These are phyloP conservation scores for Lepeophtheirus salmonis DNA, from an alignment of 1,140 invertebrate species.

Conservation along the genomic window DNA sequence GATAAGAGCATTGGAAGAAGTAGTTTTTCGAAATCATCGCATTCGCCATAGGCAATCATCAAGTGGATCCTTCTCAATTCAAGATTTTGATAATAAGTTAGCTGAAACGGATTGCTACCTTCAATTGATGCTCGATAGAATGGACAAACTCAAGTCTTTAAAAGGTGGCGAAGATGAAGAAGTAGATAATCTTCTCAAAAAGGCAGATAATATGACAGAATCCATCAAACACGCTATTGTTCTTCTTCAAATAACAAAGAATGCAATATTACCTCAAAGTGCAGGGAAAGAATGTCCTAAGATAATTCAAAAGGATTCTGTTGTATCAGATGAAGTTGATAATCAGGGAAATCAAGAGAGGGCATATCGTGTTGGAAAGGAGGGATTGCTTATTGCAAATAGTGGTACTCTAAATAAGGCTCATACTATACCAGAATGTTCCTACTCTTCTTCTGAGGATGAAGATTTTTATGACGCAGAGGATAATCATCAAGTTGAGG, in stretches of 20 bases:
- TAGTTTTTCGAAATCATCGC: conserved; percentile 58
- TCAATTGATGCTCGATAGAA: conserved; percentile 85
- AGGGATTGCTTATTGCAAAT: too few relatives aligned
- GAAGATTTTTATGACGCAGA: conserved; percentile 90
- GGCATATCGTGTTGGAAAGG: background rate
- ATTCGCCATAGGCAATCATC: conserved; percentile 6
- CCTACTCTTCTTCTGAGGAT: conserved; percentile 88
- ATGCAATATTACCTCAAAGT: conserved; percentile 19
- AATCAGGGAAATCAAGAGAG: background rate
- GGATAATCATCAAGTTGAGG: conserved; percentile 31
- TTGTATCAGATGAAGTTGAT: background rate
- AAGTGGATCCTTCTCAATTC: conserved; percentile 25
- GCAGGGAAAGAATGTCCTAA: conserved; percentile 3
- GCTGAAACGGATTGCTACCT: conserved; percentile 88
- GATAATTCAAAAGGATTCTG: too few relatives aligned
- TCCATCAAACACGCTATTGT: conserved; percentile 93
- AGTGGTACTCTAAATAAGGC: conserved; percentile 2
- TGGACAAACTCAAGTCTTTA: conserved; percentile 41
- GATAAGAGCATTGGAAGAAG: conserved; percentile 82
- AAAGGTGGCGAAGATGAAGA: conserved; percentile 43
- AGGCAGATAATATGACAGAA: conserved; percentile 55
- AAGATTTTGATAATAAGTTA: conserved; percentile 73
- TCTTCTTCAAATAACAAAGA: conserved; percentile 86
- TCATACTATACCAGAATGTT: conserved; percentile 53
- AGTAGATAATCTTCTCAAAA: conserved; percentile 27